Evolutionary conservation across 2,888 invertebrate species (phyloP).

Genomic region (Lingula anatina): DNA sequence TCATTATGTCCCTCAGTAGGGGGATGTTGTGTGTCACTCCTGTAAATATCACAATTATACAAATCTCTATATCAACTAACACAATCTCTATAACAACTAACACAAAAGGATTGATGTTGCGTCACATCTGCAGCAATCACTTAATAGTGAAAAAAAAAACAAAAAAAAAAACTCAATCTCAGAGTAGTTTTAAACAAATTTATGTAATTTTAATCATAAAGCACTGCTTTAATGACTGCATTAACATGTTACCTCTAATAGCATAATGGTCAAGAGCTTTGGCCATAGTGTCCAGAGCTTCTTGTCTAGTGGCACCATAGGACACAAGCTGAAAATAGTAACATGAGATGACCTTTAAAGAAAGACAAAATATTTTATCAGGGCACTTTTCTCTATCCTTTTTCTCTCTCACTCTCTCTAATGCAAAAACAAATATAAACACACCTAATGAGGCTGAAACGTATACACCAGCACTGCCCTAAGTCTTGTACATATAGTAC

Average conservation of each 20-base stretch:
- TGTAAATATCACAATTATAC: slow-evolving; percentile 13
- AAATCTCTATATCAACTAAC: neutral
- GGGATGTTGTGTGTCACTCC: slow-evolving; percentile 65
- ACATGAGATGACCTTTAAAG: too few relatives aligned
- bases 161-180: neutral
- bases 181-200: neutral
- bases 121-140: neutral
- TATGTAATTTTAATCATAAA: neutral
- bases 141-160: neutral
- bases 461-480: too few relatives aligned
- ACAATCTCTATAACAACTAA: slow-evolving; percentile 1
- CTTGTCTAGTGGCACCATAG: slow-evolving; percentile 58
- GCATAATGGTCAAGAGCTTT: slow-evolving; percentile 63
- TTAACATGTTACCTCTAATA: slow-evolving; percentile 55
- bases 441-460: too few relatives aligned
- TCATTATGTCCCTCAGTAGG: slow-evolving; percentile 61
- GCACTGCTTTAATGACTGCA: neutral
- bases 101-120: neutral
- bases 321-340: slow-evolving; percentile 57
- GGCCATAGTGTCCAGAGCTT: slow-evolving; percentile 58
- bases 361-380: too few relatives aligned
- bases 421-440: neutral
- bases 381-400: too few relatives aligned
- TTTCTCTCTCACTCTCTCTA: too few relatives aligned
- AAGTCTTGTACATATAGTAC: too few relatives aligned